Conservation (phyloP, 1,140 invertebrate species). For the Papilio glaucus region DNA sequence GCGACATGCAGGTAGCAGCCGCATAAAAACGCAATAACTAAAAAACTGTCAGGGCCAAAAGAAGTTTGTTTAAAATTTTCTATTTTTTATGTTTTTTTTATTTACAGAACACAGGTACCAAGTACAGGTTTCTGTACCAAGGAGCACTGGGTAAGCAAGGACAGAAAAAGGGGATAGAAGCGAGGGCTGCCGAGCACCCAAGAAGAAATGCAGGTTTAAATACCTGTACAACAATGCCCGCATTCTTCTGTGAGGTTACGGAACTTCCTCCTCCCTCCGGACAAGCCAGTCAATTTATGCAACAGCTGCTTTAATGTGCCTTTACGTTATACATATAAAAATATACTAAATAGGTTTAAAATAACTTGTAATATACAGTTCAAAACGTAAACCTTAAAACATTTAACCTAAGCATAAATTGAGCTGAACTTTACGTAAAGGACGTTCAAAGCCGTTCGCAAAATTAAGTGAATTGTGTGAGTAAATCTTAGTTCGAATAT, state of each 20-base stretch:
- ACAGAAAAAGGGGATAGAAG: too few species aligned
- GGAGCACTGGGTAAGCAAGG: too few species aligned
- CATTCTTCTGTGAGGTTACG: conserved; percentile 67
- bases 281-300: conserved; percentile 25
- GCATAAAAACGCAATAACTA: conserved; percentile 61
- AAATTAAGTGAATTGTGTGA: conserved; percentile 30
- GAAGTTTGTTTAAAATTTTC: too few species aligned
- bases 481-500: conserved; percentile 37
- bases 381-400: background rate
- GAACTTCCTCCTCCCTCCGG: conserved; percentile 55
- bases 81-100: too few species aligned
- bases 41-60: background rate
- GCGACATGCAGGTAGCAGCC: conserved; percentile 45
- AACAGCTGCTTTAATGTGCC: background rate
- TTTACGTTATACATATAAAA: background rate
- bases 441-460: conserved; percentile 17
- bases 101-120: too few species aligned
- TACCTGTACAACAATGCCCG: conserved; percentile 40
- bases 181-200: too few species aligned
- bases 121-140: too few species aligned
- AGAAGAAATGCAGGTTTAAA: too few species aligned
- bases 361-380: background rate
- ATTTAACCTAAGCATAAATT: conserved; percentile 20
- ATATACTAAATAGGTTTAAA: too few species aligned
- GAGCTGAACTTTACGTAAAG: conserved; percentile 18